A percentile compares a stretch with the other conserved stretches of the same genome.
Conservation (phyloP, 1,140 invertebrate genomes). For the Mactra quadrangularis region DNA sequence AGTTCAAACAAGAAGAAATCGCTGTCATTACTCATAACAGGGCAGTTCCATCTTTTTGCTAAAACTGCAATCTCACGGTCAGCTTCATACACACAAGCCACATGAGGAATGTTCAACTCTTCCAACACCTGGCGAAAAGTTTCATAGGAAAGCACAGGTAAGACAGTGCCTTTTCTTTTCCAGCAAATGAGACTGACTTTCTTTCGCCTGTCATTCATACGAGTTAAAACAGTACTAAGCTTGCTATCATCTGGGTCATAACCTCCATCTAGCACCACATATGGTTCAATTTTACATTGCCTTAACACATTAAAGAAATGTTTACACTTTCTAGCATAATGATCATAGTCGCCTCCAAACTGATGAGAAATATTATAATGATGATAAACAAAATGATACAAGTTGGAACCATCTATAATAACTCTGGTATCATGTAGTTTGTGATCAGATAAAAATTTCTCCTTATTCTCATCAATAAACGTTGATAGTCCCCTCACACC, state of each 20-base stretch:
- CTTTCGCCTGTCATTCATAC: slow-evolving; percentile 87
- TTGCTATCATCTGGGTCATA: slow-evolving; percentile 90
- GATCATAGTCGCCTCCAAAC: slow-evolving; percentile 95
- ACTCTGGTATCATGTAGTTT: slow-evolving; percentile 89
- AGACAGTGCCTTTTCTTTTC: slow-evolving; percentile 71
- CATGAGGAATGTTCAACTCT: slow-evolving; percentile 87
- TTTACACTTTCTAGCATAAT: slow-evolving; percentile 86
- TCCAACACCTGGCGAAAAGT: slow-evolving; percentile 89
- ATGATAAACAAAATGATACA: slow-evolving; percentile 90
- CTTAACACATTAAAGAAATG: slow-evolving; percentile 89
- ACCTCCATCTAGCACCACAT: slow-evolving; percentile 92
- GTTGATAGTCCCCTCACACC: slow-evolving; percentile 86
- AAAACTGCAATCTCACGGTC: slow-evolving; percentile 92
- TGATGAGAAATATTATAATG: slow-evolving; percentile 87
- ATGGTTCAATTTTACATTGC: slow-evolving; percentile 90
- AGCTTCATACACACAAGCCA: slow-evolving; percentile 92
- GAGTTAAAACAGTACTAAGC: slow-evolving; percentile 87
- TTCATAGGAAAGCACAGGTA: slow-evolving; percentile 86
- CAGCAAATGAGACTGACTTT: slow-evolving; percentile 77
- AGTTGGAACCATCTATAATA: slow-evolving; percentile 92
- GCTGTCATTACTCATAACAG: slow-evolving; percentile 94
- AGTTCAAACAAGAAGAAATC: slow-evolving; percentile 96
- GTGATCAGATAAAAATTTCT: slow-evolving; percentile 86
- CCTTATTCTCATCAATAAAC: slow-evolving; percentile 89
- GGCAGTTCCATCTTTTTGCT: slow-evolving; percentile 90